Evolutionary conservation across 2,888 invertebrate genomes (phyloP).

Genomic region (Teinopalpus imperialis): DNA sequence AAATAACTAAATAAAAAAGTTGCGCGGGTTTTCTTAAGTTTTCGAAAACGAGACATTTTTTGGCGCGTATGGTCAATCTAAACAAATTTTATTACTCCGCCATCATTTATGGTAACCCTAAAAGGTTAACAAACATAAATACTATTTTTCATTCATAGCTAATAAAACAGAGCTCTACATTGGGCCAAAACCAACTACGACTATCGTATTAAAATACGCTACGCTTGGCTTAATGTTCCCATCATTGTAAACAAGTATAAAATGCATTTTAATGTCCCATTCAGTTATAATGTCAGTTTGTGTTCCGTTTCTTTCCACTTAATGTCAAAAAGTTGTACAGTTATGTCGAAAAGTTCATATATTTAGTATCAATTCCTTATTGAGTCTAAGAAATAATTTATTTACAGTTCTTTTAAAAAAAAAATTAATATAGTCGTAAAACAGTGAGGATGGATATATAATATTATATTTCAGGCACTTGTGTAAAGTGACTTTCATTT

Average conservation of each 20-base stretch:
- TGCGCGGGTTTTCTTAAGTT: too few species aligned
- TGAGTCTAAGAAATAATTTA: constrained; percentile 1
- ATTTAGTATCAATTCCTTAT: constrained; percentile 12
- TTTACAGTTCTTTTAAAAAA: too few species aligned
- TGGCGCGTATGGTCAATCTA: too few species aligned
- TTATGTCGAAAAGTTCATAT: constrained; percentile 7
- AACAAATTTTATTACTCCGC: too few species aligned
- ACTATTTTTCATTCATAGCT: too few species aligned
- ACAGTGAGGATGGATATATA: too few species aligned
- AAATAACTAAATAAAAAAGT: too few species aligned
- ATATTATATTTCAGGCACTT: too few species aligned
- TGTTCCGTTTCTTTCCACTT: constrained; percentile 16
- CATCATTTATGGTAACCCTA: too few species aligned
- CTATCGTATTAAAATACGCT: constrained; percentile 3
- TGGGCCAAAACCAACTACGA: neutral
- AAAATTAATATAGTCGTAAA: too few species aligned
- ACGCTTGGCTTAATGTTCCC: constrained; percentile 14
- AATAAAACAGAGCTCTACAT: constrained; percentile 4
- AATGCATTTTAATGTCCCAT: constrained; percentile 20
- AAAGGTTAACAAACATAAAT: too few species aligned
- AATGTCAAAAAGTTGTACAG: constrained; percentile 18
- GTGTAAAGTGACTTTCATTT: constrained; percentile 1
- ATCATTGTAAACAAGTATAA: constrained; percentile 20
- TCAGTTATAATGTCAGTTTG: constrained; percentile 22
- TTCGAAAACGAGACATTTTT: too few species aligned